These are phyloP conservation scores for Bombus vancouverensis DNA, from an alignment of 1,140 invertebrate genomes.

Conservation along the genomic window DNA sequence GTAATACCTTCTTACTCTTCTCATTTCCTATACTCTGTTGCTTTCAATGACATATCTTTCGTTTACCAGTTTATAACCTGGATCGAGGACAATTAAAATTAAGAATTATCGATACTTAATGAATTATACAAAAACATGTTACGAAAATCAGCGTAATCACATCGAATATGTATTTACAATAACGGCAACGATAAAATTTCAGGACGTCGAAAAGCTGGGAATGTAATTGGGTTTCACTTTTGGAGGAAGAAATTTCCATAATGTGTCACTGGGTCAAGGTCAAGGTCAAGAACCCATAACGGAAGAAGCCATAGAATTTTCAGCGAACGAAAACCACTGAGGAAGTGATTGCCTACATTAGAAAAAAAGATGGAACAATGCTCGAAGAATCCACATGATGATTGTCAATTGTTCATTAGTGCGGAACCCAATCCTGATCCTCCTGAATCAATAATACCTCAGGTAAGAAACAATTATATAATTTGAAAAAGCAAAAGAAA, in stretches of 20 bases:
- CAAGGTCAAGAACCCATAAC: conserved; percentile 97
- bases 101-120: neutral
- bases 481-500: no score
- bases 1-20: neutral
- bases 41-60: conserved; percentile 70
- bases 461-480: conserved; percentile 72
- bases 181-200: neutral
- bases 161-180: neutral
- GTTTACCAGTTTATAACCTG: no score
- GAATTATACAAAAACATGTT: neutral
- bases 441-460: conserved; percentile 87
- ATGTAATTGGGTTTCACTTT: conserved; percentile 91
- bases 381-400: conserved; percentile 85
- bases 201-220: conserved; percentile 92
- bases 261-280: conserved; percentile 96
- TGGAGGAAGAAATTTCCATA: conserved; percentile 94
- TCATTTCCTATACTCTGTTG: neutral
- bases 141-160: no score
- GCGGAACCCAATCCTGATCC: conserved; percentile 86
- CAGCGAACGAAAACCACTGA: conserved; percentile 91
- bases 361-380: conserved; percentile 96
- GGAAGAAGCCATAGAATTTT: conserved; percentile 91
- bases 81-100: no score
- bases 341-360: conserved; percentile 92
- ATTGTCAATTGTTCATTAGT: conserved; percentile 86